Evolutionary conservation across 1,140 invertebrate genomes (phyloP).

Genomic region (Bombus impatiens): DNA sequence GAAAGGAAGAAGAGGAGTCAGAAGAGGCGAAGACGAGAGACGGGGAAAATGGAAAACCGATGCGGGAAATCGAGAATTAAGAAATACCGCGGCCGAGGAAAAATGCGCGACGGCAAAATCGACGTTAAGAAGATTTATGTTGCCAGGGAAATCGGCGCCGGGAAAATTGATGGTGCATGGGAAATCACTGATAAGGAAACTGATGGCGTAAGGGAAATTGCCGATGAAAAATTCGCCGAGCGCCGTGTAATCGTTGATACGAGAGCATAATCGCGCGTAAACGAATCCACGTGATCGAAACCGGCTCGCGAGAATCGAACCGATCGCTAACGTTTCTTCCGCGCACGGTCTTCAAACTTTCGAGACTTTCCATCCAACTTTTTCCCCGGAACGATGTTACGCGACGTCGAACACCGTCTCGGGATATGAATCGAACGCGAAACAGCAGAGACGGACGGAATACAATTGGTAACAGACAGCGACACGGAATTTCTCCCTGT

Average conservation of each 20-base stretch:
- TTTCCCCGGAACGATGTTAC: background rate
- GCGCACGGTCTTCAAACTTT: background rate
- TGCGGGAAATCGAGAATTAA: slow-evolving; percentile 42
- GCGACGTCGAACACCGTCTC: background rate
- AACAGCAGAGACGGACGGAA: background rate
- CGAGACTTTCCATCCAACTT: background rate
- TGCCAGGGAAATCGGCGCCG: background rate
- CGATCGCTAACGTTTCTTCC: no score
- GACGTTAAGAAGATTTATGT: slow-evolving; percentile 22
- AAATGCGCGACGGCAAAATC: background rate
- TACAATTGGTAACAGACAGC: background rate
- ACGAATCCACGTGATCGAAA: background rate
- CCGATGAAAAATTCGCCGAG: background rate
- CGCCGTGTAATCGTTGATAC: background rate
- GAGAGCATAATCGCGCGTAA: slow-evolving; percentile 2
- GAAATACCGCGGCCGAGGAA: background rate
- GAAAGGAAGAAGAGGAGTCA: background rate
- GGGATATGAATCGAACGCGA: background rate
- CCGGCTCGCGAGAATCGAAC: no score
- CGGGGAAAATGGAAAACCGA: background rate
- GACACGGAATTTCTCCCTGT: background rate
- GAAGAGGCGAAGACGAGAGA: no score
- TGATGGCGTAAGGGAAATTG: background rate
- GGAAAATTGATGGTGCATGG: slow-evolving; percentile 1
- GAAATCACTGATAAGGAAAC: background rate